Evolutionary conservation across 2,888 invertebrate genomes (phyloP), one percentile per base, ranked within the genome.

Genomic region (Tiliacea citrago): DNA sequence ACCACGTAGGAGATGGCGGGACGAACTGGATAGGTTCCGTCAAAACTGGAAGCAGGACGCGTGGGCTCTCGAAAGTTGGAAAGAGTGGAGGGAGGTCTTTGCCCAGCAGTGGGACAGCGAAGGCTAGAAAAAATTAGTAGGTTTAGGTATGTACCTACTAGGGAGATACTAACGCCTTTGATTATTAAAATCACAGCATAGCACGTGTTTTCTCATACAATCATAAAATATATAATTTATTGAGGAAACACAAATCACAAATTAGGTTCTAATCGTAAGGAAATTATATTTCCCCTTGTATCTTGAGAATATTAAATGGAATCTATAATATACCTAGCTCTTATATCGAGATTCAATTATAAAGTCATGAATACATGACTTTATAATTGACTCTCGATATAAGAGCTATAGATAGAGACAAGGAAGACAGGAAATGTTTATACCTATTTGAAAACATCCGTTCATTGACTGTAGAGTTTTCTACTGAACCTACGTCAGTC

Each of bases 241-340:
- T 82, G 75, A 82, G 82, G 82, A 82, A 82, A 82, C 66, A 63
- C 35, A 35, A 55, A 7, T 79, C 80, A 66, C 80, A 82, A 55
- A 83, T 75, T 82, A 79, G 66, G 66, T 29, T 66, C 58, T 67
- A 69, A 69, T 62, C 61, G 71, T 72, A 75, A 79, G 82, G 82
- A 82, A 83, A 79, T 83, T 72, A 69, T 71, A 60, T 79, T 68
- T 71, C 18, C 83, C 74, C 55, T 71, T 80, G 68, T 84, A 75
- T 83, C 82, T 67, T 83, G 84, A 82, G 84, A 79, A 82, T 82
- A 82, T 66, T 75, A 75, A 83, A 57, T 72, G 47, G 80, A 60
- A 62, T 72, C 57, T 83, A 62, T 66, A 68, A 71, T 78, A 29
- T n/a, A n/a, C n/a, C n/a, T n/a, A n/a, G n/a, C n/a, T n/a, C n/a